Base-by-base conservation (phyloP, 2,113 vertebrate genomes). In the Lagopus muta region DNA sequence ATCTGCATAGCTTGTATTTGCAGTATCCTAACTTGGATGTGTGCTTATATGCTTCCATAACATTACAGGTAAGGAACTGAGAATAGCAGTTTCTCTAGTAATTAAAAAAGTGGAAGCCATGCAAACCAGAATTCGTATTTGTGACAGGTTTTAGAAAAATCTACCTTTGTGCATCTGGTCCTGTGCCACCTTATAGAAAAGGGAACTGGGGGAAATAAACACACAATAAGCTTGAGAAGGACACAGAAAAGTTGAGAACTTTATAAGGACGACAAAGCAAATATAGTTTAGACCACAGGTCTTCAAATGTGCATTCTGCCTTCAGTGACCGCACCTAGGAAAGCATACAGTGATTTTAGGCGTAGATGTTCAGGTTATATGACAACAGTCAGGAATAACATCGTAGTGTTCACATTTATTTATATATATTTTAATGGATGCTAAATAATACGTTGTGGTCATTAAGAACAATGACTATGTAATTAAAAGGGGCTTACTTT, bases 401-500 rank as follows among this genome's bases (percentile, higher is more conserved):
- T 38, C 32, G 18, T 69, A 18, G 24, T 58, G 67, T 67, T 90
- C 54, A 36, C 25, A 1, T 32, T 12, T 14, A 24, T 21, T 48
- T 54, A 17, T 17, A 28, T 28, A 45, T 27, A 40, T 90, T 74
- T 77, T 24, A 27, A n/a, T 76, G 54, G 48, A 52, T 82, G 50
- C 30, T 73, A n/a, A 86, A 22, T 52, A 61, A 52, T 32, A 67
- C 61, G 27, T 18, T 38, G 24, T 54, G 60, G 45, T 38, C 94
- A 91, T 87, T 62, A 61, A 66, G 87, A 70, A 61, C 57, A 74
- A 87, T 66, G 50, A 24, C 45, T 32, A 0, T 40, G 72, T 74
- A 67, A 96, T 94, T 93, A 89, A 93, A 89, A 95, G 22, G 43
- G 38, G 20, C 25, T 93, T 91, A 2, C 22, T 91, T 2, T 32